Evolutionary conservation across 2,888 invertebrate genomes (phyloP), one percentile per base, ranked within the genome.

Genomic region (Blastobasis adustella): DNA sequence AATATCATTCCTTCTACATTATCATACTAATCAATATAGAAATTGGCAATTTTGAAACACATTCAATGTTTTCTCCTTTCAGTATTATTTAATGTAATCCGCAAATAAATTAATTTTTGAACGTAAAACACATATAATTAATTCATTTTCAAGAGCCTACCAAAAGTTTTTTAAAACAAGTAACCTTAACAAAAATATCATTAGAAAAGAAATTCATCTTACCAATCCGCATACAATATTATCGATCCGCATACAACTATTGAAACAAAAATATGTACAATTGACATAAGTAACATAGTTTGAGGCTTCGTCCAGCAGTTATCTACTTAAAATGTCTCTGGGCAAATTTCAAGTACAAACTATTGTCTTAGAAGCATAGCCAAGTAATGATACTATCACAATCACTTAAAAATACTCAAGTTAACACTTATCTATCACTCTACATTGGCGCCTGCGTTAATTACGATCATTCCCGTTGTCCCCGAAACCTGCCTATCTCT

Each of bases 381-480:
- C 57, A 50, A 54, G 50, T 56, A 51, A 49, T 37, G 43, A 54
- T 57, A 58, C 51, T 55, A 58, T 58, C 58, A 57, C 58, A 57
- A 53, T 55, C 10, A 58, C 52, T 54, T 55, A 52, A 36, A 53
- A 54, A 48, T 54, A 47, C 38, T 45, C 42, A n/a, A 23, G 23
- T 23, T 23, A 23, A 23, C 23, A 23, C 23, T n/a, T n/a, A n/a
- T n/a, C n/a, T 23, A 23, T 23, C 49, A 48, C 23, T 9, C 9
- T 37, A 46, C 37, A 3, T 23, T 3, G 23, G 1, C 23, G 23
- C 23, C 23, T 23, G 23, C 23, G 23, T 23, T 23, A 23, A 23
- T 23, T 23, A 23, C 23, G 23, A 23, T 23, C 23, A 23, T 23
- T 23, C 23, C 3, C 23, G 23, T 23, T 23, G 23, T 23, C 1